Percentiles rank a stretch among this genome's conserved stretches.
Conservation (phyloP, 2,113 vertebrate species). For the Sinocyclocheilus anophthalmus region DNA sequence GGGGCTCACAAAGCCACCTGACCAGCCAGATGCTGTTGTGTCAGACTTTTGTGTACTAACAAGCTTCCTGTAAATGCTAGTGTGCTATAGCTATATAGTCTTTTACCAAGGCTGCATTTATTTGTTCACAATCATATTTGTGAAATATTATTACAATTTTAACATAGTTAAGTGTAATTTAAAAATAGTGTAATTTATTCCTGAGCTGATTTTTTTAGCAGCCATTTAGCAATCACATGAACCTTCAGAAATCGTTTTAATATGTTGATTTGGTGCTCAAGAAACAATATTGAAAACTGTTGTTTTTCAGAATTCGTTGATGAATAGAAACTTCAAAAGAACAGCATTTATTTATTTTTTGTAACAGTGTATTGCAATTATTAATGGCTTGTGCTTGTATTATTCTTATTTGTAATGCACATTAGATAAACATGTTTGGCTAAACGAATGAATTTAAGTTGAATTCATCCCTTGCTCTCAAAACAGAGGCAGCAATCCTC, state of each 20-base stretch:
- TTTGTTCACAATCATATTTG: background rate
- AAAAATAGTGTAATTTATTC: background rate
- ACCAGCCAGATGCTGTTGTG: conserved; percentile 23
- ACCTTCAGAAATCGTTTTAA: background rate
- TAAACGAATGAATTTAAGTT: background rate
- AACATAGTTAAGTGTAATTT: background rate
- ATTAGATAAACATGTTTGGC: background rate
- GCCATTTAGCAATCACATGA: background rate
- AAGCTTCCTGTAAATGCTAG: conserved; percentile 23
- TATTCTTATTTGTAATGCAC: background rate
- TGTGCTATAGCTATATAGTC: background rate
- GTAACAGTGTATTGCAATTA: background rate
- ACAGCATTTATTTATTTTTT: too few relatives aligned
- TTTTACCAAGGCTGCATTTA: background rate
- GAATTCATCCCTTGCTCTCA: background rate
- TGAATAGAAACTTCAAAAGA: too few relatives aligned
- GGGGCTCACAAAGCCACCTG: conserved; percentile 17
- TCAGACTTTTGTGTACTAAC: conserved; percentile 16
- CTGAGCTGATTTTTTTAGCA: too few relatives aligned
- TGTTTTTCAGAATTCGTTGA: too few relatives aligned
- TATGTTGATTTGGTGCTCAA: background rate
- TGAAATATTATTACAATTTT: background rate
- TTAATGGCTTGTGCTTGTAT: background rate
- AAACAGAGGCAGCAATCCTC: conserved; percentile 5
- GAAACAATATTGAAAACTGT: background rate